Base-by-base conservation (phyloP, 2,113 vertebrate genomes). In the Paradisaea rubra region DNA sequence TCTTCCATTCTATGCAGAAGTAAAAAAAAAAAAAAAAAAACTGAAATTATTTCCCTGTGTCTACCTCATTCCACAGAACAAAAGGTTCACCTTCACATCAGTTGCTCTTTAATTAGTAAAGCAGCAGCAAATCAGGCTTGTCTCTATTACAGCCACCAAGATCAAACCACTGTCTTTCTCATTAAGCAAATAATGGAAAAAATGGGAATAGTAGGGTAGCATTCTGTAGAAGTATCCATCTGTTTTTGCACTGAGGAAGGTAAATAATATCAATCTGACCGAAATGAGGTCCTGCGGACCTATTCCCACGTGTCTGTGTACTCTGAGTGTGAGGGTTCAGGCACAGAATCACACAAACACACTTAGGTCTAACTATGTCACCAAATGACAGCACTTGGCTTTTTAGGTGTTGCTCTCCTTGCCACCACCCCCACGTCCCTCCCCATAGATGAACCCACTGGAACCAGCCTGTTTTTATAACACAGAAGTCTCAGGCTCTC, bases 381-480 rank as follows among this genome's bases (percentile, higher is more conserved):
- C 25, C 41, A 82, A 69, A 44, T 11, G 82, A 89, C 80, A 37
- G 23, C 25, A 53, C 22, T 60, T 54, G 35, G 31, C 35, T 77
- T 37, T 45, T 50, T 16, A 61, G 44, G 19, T 11, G 15, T 20
- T 49, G 28, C 37, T n/a, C 33, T 47, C 15, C 23, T 73, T 81
- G 15, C 56, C 8, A 2, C 41, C 47, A 25, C 27, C 3, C 19
- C 9, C 25, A 19, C 0, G 0, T 18, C 28, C 8, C 21, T 33
- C n/a, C 23, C 39, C 60, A 42, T 1, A 64, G 27, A 47, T 66
- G 50, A 50, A 24, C 31, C 19, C 53, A 50, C 59, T 30, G 53
- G 30, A 73, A 27, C 7, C 45, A 65, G 28, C 22, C 23, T 6
- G 66, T 25, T 76, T 90, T 25, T n/a, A 2, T 19, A 59, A 37